Evolutionary conservation across 35 echinoderm and acorn worm genomes (phyloP).

Genomic region (Ophiothrix spiculata): DNA sequence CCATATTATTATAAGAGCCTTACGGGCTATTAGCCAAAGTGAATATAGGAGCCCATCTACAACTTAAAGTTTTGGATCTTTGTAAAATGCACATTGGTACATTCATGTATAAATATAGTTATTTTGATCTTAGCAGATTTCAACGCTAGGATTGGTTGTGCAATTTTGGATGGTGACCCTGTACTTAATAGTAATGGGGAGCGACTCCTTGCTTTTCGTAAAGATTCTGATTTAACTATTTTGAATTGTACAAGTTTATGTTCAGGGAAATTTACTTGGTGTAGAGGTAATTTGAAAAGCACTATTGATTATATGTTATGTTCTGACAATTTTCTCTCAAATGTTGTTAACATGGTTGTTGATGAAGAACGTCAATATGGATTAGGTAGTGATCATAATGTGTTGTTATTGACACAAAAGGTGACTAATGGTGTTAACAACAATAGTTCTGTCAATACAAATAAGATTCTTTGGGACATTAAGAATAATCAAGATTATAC

Average conservation of each 20-base stretch:
- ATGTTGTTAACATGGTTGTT: not conserved
- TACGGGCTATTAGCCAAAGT: no score
- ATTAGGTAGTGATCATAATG: not conserved
- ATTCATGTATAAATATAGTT: no score
- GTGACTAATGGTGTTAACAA: not conserved
- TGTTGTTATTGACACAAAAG: not conserved
- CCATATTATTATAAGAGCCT: no score
- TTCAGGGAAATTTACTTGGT: conserved; percentile 21
- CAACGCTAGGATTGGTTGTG: conserved; percentile 3
- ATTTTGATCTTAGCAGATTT: conserved; percentile 26
- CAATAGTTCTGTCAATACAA: not conserved
- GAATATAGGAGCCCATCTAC: no score
- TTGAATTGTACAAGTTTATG: not conserved
- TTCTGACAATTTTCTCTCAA: not conserved
- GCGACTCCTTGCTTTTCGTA: not conserved
- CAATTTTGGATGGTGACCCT: conserved; percentile 1
- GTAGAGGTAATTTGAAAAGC: not conserved
- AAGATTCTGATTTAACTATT: conserved; percentile 26
- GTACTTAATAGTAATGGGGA: conserved; percentile 12
- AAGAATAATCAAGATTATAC: not conserved
- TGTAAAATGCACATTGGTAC: no score
- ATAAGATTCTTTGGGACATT: not conserved
- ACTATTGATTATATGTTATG: conserved; percentile 29
- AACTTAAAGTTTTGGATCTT: no score
- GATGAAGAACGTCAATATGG: not conserved